Evolutionary conservation across 2,888 invertebrate species (phyloP), one percentile per base, ranked within the genome.

Genomic region (Mystacides longicornis): DNA sequence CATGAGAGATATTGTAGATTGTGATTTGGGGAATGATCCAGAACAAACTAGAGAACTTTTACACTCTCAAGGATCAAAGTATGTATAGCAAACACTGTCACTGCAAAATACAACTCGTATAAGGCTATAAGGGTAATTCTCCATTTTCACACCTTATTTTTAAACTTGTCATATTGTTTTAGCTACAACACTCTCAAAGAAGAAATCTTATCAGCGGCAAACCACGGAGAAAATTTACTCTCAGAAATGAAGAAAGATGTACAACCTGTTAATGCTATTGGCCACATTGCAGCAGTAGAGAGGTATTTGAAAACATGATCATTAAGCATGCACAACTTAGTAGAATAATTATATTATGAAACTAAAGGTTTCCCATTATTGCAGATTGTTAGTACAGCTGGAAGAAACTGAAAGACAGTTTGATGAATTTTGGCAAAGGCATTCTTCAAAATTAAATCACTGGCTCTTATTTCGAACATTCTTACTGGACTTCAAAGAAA

Each of bases 391-490:
- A 64, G 88, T 93, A 56, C 94, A 95, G 76, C 76, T 95, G 67
- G 94, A 94, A 71, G 95, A 95, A 78, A 96, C 95, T 63, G 92
- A 93, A 73, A 82, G 86, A 65, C 90, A 92, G 62, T 96, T 98
- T 72, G 93, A 94, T 71, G 86, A 88, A 64, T 96, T 95, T 75
- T 97, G 96, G 96, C 83, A 85, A 55, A 86, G 88, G 66, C 96
- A 97, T 78, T 91, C 93, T 65, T 85, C 85, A 56, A 87, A 92
- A 66, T 77, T 97, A 67, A 85, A 89, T 66, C 91, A 94, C 70
- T 95, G 94, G 75, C 77, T 97, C 62, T 88, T 89, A 66, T 81
- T 97, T 67, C 80, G 96, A 65, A 85, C 89, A 65, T 98, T 97
- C 77, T 96, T 97, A 75, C 92, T 93, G 68, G 90, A 93, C 68